phyloP scores from a whole-genome alignment of 2,113 vertebrate genomes.

The Chaetodon trifascialis region DNA sequence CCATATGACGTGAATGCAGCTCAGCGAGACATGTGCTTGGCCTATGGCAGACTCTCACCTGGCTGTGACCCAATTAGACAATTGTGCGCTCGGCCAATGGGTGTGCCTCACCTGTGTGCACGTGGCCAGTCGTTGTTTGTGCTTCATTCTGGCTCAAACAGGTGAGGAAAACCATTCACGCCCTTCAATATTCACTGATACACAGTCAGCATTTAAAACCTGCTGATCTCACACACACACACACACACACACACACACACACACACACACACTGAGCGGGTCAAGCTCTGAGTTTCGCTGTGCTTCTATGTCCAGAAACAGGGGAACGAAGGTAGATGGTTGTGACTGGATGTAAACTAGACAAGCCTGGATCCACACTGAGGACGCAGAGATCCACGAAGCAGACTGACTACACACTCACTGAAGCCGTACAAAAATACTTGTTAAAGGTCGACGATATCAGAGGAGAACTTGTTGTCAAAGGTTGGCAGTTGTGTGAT shows the following conservation, averaged over 20 bases:
- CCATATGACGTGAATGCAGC: background rate
- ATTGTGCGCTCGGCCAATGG: slow-evolving; percentile 35
- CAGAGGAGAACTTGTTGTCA: slow-evolving; percentile 36
- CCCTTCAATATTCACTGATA: slow-evolving; percentile 1
- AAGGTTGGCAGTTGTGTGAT: slow-evolving; percentile 62
- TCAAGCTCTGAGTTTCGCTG: slow-evolving; percentile 51
- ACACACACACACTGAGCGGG: slow-evolving; percentile 21
- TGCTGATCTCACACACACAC: slow-evolving; percentile 2
- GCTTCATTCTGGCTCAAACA: slow-evolving; percentile 29
- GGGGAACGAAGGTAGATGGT: slow-evolving; percentile 50
- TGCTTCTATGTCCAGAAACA: slow-evolving; percentile 61
- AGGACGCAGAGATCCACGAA: slow-evolving; percentile 62
- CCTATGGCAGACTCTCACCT: background rate
- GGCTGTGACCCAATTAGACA: slow-evolving; percentile 1
- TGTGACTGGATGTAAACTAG: slow-evolving; percentile 62
- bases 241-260: slow-evolving; percentile 29
- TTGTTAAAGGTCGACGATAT: slow-evolving; percentile 36
- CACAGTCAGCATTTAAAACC: background rate
- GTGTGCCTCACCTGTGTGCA: slow-evolving; percentile 20
- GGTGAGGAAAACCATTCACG: background rate
- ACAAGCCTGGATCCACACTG: slow-evolving; percentile 54
- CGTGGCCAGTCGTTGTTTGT: slow-evolving; percentile 35
- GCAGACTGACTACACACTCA: slow-evolving; percentile 46
- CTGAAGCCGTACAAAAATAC: slow-evolving; percentile 64
- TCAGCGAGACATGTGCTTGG: slow-evolving; percentile 6